phyloP scores from a whole-genome alignment of 2,797 vertebrate species.

The Trematomus bernacchii region DNA sequence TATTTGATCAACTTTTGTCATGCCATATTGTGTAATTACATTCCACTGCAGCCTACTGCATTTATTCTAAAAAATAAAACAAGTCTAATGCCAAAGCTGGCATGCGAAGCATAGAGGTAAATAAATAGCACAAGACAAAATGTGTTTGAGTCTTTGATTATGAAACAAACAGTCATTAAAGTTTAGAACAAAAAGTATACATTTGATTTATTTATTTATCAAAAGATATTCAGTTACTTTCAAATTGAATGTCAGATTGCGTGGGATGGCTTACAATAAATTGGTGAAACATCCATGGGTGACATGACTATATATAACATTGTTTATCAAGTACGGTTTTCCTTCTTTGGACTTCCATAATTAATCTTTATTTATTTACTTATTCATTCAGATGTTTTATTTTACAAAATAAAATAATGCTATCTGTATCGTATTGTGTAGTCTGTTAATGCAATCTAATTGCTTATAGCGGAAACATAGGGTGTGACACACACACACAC shows the following conservation, averaged over 20 bases:
- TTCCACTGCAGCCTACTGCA: slow-evolving; percentile 34
- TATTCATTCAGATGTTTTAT: too few relatives aligned
- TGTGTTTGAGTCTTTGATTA: not conserved
- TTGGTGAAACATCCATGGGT: not conserved
- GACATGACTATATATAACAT: not conserved
- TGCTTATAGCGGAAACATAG: slow-evolving; percentile 36
- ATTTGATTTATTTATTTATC: not conserved
- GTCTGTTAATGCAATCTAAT: slow-evolving; percentile 40
- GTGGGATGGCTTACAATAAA: not conserved
- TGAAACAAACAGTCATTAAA: slow-evolving; percentile 1
- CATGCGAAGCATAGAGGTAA: not conserved
- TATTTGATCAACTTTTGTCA: slow-evolving; percentile 61
- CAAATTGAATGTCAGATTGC: not conserved
- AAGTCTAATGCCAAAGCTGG: slow-evolving; percentile 12
- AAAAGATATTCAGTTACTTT: slow-evolving; percentile 14
- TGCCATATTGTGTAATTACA: slow-evolving; percentile 43
- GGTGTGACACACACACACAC: slow-evolving; percentile 16
- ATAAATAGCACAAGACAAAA: not conserved
- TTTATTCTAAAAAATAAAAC: slow-evolving; percentile 22
- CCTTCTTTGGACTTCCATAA: not conserved
- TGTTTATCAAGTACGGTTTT: not conserved
- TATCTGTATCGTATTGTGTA: too few relatives aligned
- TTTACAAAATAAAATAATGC: too few relatives aligned
- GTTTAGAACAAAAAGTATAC: too few relatives aligned
- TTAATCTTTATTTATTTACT: not conserved